A percentile compares a stretch with the other conserved stretches of the same genome.
Conservation (phyloP, 2,797 vertebrate genomes). For the Halcyon badia region DNA sequence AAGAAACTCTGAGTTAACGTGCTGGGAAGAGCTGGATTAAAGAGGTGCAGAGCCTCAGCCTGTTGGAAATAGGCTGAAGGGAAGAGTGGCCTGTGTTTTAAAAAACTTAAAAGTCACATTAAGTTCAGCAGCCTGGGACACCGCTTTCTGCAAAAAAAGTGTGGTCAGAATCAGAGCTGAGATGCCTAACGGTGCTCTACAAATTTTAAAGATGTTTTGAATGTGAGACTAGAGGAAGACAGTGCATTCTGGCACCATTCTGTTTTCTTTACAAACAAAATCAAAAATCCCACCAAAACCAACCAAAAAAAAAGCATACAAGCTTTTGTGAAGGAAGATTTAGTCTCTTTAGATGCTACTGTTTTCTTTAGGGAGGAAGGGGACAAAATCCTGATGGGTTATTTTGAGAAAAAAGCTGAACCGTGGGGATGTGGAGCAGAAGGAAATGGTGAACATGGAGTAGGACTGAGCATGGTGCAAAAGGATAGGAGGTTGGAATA, state of each 20-base stretch:
- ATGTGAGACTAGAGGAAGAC: neutral
- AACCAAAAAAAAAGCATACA: rapidly evolving
- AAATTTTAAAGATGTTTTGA: neutral
- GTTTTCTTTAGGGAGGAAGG: neutral
- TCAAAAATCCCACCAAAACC: neutral
- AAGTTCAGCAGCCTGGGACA: neutral
- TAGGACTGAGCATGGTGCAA: neutral
- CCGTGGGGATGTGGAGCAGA: neutral
- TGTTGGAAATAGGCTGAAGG: neutral
- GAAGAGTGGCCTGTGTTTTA: neutral
- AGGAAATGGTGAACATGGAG: neutral
- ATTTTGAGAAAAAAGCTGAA: neutral
- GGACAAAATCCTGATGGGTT: neutral
- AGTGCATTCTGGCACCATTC: neutral
- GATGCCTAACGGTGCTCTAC: neutral
- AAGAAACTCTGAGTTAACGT: neutral
- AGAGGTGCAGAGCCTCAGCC: neutral
- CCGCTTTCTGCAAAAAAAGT: neutral
- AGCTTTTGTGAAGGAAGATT: neutral
- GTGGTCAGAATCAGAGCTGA: neutral
- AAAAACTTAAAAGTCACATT: neutral
- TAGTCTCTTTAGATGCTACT: neutral
- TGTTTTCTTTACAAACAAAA: neutral
- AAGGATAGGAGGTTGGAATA: neutral
- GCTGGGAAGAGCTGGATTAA: neutral